Evolutionary conservation across 2,113 vertebrate genomes (phyloP).

Genomic region (Heloderma charlesbogerti): DNA sequence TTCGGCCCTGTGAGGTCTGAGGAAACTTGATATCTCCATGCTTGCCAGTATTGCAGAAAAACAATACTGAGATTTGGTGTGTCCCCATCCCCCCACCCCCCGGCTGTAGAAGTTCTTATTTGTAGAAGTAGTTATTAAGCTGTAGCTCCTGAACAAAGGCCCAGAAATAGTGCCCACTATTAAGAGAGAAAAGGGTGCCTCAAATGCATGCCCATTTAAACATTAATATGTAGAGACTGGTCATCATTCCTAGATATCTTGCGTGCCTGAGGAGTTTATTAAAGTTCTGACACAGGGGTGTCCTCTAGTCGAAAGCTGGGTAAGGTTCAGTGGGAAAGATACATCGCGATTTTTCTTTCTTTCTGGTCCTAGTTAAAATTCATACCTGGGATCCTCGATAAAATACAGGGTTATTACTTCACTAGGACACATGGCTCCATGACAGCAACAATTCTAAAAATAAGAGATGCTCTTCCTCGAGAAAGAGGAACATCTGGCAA

Average conservation of each 20-base stretch:
- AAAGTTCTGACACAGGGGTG: background rate
- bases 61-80: too few relatives aligned
- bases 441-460: background rate
- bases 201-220: background rate
- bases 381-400: background rate
- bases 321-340: background rate
- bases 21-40: background rate
- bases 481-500: background rate
- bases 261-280: background rate
- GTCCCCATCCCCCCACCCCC: background rate
- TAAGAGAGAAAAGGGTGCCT: background rate
- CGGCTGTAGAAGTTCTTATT: background rate
- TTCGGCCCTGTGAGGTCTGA: background rate
- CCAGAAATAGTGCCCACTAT: background rate
- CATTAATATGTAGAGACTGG: background rate
- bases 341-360: background rate
- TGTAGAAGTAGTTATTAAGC: background rate
- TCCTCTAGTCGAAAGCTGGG: background rate
- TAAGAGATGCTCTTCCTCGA: background rate
- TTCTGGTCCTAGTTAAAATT: background rate
- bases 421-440: background rate
- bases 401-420: background rate
- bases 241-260: background rate
- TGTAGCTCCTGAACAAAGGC: background rate
- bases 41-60: too few relatives aligned